Conservation (phyloP, 2,888 invertebrate species). For the Theodoxus fluviatilis region DNA sequence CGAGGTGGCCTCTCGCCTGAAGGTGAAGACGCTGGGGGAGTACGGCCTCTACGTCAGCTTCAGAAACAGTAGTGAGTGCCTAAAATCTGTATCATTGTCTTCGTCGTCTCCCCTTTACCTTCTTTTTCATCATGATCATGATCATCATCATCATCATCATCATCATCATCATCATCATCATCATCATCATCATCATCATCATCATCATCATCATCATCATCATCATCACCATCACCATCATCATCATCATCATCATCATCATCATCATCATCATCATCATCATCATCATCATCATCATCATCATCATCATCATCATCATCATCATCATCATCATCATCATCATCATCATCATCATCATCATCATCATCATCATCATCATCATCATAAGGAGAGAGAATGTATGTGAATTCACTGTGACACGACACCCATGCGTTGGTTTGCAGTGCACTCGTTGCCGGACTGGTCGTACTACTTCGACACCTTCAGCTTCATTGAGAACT, state of each 20-base stretch:
- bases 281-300: conserved; percentile 27
- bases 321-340: conserved; percentile 23
- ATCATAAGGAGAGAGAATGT: too few relatives aligned
- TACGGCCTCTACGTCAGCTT: conserved; percentile 51
- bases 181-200: conserved; percentile 26
- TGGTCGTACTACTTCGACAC: conserved; percentile 31
- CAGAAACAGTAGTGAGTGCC: conserved; percentile 45
- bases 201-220: conserved; percentile 29
- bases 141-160: not conserved
- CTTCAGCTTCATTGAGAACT: too few relatives aligned
- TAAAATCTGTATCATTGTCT: too few relatives aligned
- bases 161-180: not conserved
- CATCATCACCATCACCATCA: conserved; percentile 23
- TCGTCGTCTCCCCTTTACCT: not conserved
- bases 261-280: conserved; percentile 25
- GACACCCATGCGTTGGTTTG: too few relatives aligned
- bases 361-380: conserved; percentile 22
- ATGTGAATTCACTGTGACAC: too few relatives aligned
- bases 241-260: too few relatives aligned
- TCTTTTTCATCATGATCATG: not conserved
- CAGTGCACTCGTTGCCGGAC: conserved; percentile 33
- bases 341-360: conserved; percentile 23
- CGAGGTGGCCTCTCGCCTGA: conserved; percentile 38
- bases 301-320: conserved; percentile 21
- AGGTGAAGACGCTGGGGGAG: conserved; percentile 41